Base-by-base conservation (phyloP, 2,888 invertebrate species). In the Eugnorisma glareosa region DNA sequence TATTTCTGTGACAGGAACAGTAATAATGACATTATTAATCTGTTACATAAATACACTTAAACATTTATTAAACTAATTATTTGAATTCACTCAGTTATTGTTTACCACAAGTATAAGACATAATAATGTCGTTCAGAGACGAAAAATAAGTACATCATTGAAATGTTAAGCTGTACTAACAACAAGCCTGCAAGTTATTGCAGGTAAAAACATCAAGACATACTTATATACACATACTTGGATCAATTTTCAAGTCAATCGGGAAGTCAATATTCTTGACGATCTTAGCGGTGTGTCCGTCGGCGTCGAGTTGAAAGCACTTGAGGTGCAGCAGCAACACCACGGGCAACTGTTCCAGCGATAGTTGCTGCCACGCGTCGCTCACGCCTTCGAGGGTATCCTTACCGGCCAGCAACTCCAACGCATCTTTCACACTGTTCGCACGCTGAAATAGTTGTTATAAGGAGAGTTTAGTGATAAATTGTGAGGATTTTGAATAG, bases 311-410 rank as follows among this genome's bases (percentile, higher is more conserved):
- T 93, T 99, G 98, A 96, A 99, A 99, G 96, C 99, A 98, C 95
- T 99, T 99, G 78, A 99, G 97, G 94, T 99, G 99, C 86, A 99
- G 96, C 88, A 99, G 97, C 67, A 99, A 97, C 2, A 99, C 98
- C 10, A 98, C 97, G 0, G 99, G 99, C 82, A 99, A 94, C 92
- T 99, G 98, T 90, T 99, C 99, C 37, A 99, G 94, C 21, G 98
- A 98, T 75, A 98, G 97, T 94, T 99, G 99, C 91, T 99, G 98
- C 98, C 98, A 99, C 0, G 99, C 99, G 88, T 99, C 98, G 0
- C 98, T 98, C 82, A 98, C 98, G 28, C 99, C 99, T 93, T 99
- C 98, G 18, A 99, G 95, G 70, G 98, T 97, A 93, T 99, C 99
- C 87, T 98, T 98, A 24, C 98, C 98, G 1, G 99, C 98, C 5